These are phyloP conservation scores for Steinernema khuongi DNA, from an alignment of 1,140 invertebrate genomes.

Conservation along the genomic window DNA sequence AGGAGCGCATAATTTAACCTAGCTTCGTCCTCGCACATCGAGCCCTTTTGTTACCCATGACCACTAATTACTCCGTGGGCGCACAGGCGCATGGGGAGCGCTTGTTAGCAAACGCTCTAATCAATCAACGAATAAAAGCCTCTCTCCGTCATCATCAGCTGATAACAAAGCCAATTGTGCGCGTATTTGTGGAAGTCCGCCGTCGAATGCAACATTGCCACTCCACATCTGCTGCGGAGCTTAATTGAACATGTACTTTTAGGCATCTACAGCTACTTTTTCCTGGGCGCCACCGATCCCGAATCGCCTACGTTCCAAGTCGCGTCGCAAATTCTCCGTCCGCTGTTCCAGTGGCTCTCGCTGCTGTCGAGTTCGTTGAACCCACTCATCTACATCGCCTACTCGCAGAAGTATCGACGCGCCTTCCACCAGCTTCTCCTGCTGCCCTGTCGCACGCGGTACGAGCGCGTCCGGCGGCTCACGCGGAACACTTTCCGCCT, in stretches of 20 bases:
- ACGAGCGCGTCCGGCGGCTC: neutral
- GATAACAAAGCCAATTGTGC: constrained; percentile 13
- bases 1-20: no score
- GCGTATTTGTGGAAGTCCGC: neutral
- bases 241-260: constrained; percentile 23
- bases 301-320: constrained; percentile 28
- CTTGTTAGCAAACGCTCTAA: constrained; percentile 1
- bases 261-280: constrained; percentile 38
- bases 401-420: constrained; percentile 88
- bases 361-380: constrained; percentile 93
- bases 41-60: neutral
- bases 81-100: neutral
- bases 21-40: neutral
- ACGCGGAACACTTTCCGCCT: constrained; percentile 3
- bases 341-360: constrained; percentile 90
- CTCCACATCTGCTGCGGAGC: neutral
- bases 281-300: constrained; percentile 30
- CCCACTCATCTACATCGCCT: constrained; percentile 91
- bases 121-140: constrained; percentile 11
- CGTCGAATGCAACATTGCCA: constrained; percentile 7
- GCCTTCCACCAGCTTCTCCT: constrained; percentile 82
- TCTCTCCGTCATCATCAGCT: constrained; percentile 9
- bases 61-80: neutral
- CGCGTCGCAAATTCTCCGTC: constrained; percentile 58
- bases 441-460: constrained; percentile 45